Base-by-base conservation (phyloP, 1,140 invertebrate genomes). In the Bradynema listronoti region DNA sequence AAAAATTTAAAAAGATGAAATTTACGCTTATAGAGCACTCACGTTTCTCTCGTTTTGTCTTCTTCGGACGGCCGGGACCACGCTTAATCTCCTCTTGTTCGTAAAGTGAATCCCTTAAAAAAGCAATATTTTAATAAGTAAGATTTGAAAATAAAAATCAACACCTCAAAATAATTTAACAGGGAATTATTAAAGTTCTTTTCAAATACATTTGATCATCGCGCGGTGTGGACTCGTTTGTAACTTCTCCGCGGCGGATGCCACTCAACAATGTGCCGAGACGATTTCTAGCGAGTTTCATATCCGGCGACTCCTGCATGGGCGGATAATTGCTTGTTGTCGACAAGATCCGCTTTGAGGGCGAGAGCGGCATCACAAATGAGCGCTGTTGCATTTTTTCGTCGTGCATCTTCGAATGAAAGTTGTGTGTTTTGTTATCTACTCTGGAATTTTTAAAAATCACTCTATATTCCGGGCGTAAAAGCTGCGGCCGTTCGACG, bases 11-110 rank as follows among this genome's bases (percentile, higher is more conserved):
- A 39, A 29, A 5, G 14, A 45, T 4, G 6, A 24, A 24, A 22
- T 0, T 45, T 47, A 25, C 1, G 3, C 22, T 33, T 32, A 25
- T 61, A 34, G 25, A 9, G 4, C 29, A 62, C 39, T 52, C 49
- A 66, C 64, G 64, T 56, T 67, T 67, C 32, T 67, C 65, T 42
- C 67, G 70, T 41, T 47, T 70, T 33, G 43, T n/a, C 22, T 69
- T 72, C 27, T 56, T 70, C 52, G 60, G 60, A n/a, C 60, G 25
- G 55, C 60, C 60, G 24, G 61, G 60, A 6, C 60, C 60, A 11
- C 50, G 46, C 29, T 59, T 56, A 41, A 42, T 39, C 2, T 62
- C 63, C 33, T 60, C 66, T 16, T n/a, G n/a, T n/a, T 65, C 65
- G 14, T 24, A 56, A 24, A 56, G 3, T n/a, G 41, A 32, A 19